Evolutionary conservation across 2,113 vertebrate genomes (phyloP), one percentile per base, ranked within the genome.

Genomic region (Pluvialis apricaria): DNA sequence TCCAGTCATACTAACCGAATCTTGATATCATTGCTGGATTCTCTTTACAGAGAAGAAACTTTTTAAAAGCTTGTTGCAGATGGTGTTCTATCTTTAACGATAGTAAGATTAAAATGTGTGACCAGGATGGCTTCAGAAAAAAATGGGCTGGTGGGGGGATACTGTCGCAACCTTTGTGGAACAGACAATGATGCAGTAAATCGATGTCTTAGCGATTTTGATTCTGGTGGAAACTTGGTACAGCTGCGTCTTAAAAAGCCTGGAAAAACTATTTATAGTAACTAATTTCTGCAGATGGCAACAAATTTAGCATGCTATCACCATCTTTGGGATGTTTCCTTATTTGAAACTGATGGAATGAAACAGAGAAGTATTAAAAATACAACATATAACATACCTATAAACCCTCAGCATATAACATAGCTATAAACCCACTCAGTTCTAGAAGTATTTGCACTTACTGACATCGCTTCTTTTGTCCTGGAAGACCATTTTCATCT

Each of bases 241-340:
- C 96, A 98, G 96, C 96, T 97, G 96, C 16, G 8, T 96, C 94
- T 95, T 88, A 91, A 88, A 94, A 96, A 90, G 62, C 78, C 86
- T 88, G 92, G 85, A 92, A 92, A 92, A 95, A 65, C 88, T 97
- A 89, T 97, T 96, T 95, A 87, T 96, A 96, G 90, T 52, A 86
- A 64, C 62, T 86, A 45, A 90, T 92, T 95, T 87, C 78, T 94
- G 73, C 70, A 82, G 87, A 92, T 40, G 93, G 89, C 82, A 94
- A 82, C 64, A 91, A 95, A 94, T 94, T 86, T 95, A 94, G 88
- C 78, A 28, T 60, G 86, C 81, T 55, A 2, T 71, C 80, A 54
- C 92, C 55, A 22, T 62, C 95, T 61, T 84, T 64, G 58, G 89
- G 94, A 77, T 62, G 51, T 87, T 96, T 94, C 68, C 92, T 91